Conservation (phyloP, 2,888 invertebrate species). For the Achlya flavicornis region DNA sequence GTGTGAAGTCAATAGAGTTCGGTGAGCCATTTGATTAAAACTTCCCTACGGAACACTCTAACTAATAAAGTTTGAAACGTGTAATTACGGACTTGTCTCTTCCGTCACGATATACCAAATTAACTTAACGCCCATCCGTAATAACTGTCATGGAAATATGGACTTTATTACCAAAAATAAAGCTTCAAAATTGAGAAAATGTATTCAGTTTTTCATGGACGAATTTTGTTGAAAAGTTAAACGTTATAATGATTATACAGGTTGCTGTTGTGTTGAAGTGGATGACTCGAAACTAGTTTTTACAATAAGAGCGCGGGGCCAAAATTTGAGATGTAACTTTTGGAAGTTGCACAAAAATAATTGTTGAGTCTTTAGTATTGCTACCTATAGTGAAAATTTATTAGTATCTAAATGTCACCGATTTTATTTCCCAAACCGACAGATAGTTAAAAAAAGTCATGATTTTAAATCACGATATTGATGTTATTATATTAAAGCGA, state of each 20-base stretch:
- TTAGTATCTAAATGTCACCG: too few species aligned
- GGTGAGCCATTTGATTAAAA: conserved; percentile 34
- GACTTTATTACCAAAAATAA: background rate
- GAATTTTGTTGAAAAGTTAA: conserved; percentile 42
- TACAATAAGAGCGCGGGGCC: background rate
- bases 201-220: conserved; percentile 8
- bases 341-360: background rate
- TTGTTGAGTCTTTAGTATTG: background rate
- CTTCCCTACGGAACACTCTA: conserved; percentile 20
- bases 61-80: conserved; percentile 49
- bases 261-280: conserved; percentile 30
- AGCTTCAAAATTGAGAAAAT: background rate
- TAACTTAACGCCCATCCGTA: conserved; percentile 11
- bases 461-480: too few species aligned
- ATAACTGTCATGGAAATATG: background rate
- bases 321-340: background rate
- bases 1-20: conserved; percentile 38
- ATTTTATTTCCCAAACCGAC: too few species aligned
- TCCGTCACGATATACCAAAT: conserved; percentile 24
- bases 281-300: background rate
- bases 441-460: too few species aligned
- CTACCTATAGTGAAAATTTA: too few species aligned
- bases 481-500: too few species aligned
- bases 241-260: conserved; percentile 48
- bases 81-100: conserved; percentile 45